phyloP scores from a whole-genome alignment of 2,113 vertebrate genomes.

The Pleuronectes platessa region DNA sequence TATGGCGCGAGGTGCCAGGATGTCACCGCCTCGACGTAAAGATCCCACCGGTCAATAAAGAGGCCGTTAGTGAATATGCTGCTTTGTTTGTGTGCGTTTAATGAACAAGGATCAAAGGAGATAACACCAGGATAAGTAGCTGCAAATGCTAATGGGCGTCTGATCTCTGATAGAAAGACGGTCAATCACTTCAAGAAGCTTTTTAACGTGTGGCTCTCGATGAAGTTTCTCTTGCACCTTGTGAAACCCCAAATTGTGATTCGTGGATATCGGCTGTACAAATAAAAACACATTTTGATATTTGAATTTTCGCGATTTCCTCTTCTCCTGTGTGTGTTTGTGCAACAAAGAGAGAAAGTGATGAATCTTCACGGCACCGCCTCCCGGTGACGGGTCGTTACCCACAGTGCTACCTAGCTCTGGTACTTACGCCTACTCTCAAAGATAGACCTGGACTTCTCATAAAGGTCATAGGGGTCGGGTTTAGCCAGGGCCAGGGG shows the following conservation, averaged over 20 bases:
- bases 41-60: slow-evolving; percentile 5
- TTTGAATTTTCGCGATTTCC: not conserved
- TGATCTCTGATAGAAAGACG: slow-evolving; percentile 17
- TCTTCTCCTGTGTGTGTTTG: slow-evolving; percentile 5
- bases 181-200: too few relatives aligned
- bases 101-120: slow-evolving; percentile 5
- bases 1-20: slow-evolving; percentile 17
- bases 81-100: slow-evolving; percentile 2
- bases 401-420: not conserved
- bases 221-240: too few relatives aligned
- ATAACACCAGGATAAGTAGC: slow-evolving; percentile 6
- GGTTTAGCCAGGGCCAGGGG: slow-evolving; percentile 91
- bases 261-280: too few relatives aligned
- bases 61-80: not conserved
- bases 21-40: slow-evolving; percentile 22
- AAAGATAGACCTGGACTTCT: slow-evolving; percentile 98
- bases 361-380: too few relatives aligned
- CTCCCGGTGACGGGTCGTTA: not conserved
- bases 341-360: not conserved
- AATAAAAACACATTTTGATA: too few relatives aligned
- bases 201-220: too few relatives aligned
- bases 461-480: slow-evolving; percentile 96
- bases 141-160: slow-evolving; percentile 2
- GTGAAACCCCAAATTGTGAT: too few relatives aligned
- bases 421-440: slow-evolving; percentile 99